phyloP scores from a whole-genome alignment of 2,113 vertebrate genomes.

The Clupea harengus region DNA sequence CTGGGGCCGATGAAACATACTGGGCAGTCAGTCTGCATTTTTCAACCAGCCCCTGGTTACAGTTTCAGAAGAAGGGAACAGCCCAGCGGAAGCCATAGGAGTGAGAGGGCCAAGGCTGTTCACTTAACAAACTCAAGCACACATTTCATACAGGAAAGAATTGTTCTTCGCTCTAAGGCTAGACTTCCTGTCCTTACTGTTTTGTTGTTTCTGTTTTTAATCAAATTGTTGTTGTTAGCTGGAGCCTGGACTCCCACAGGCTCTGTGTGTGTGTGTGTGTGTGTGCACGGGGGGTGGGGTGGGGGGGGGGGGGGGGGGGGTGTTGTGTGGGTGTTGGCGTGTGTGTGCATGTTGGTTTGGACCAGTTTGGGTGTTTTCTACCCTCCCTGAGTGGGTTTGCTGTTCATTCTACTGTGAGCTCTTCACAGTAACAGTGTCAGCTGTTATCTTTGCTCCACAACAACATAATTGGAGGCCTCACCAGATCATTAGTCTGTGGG shows the following conservation, averaged over 20 bases:
- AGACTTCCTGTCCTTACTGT: not conserved
- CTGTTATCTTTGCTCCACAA: constrained; percentile 36
- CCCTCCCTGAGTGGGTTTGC: not conserved
- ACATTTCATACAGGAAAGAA: not conserved
- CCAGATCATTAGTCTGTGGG: not conserved
- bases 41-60: not conserved
- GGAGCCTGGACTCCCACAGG: not conserved
- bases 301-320: too few relatives aligned
- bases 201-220: not conserved
- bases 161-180: not conserved
- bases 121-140: not conserved
- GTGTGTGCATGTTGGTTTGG: not conserved
- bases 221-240: not conserved
- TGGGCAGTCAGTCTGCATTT: not conserved
- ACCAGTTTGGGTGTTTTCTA: not conserved
- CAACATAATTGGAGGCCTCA: constrained; percentile 25
- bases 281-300: not conserved
- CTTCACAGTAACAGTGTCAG: constrained; percentile 33
- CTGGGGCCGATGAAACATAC: not conserved
- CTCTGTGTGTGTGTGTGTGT: not conserved
- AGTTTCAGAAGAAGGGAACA: not conserved
- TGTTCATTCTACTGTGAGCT: constrained; percentile 4
- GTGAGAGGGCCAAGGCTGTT: not conserved
- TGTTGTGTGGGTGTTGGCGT: not conserved
- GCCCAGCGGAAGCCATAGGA: not conserved